A percentile compares a stretch with the other conserved stretches of the same genome.
Evolutionary conservation across 2,888 invertebrate genomes (phyloP).

Genomic region (Drosophila austrosaltans): DNA sequence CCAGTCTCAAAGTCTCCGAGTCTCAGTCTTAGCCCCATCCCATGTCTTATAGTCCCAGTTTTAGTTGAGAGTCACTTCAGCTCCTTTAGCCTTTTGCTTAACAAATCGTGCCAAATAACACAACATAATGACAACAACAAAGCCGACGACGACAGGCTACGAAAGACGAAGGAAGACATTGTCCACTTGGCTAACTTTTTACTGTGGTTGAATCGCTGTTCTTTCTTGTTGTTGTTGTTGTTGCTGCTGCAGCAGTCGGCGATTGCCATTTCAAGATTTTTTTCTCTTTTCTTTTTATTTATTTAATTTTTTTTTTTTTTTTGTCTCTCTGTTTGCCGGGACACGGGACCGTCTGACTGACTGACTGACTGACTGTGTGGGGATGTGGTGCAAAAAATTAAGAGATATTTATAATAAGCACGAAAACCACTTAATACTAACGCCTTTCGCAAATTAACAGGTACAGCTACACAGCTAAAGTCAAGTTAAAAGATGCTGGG

Average conservation of each 20-base stretch:
- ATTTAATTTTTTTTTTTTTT: not conserved
- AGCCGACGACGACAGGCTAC: conserved; percentile 70
- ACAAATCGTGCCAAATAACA: conserved; percentile 82
- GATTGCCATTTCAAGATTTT: conserved; percentile 79
- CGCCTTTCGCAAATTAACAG: conserved; percentile 83
- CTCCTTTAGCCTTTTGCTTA: conserved; percentile 61
- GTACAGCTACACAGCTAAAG: conserved; percentile 45
- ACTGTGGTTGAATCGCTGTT: conserved; percentile 11
- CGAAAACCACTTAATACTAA: conserved; percentile 83
- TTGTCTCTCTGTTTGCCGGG: not conserved
- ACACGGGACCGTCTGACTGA: not conserved
- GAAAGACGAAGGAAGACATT: conserved; percentile 43
- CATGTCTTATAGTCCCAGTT: not conserved
- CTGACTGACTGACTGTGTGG: conserved; percentile 33
- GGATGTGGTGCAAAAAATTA: conserved; percentile 78
- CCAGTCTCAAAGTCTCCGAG: conserved; percentile 4
- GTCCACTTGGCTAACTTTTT: conserved; percentile 67
- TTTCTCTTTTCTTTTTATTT: not conserved
- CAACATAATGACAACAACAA: conserved; percentile 79
- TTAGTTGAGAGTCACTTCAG: conserved; percentile 22
- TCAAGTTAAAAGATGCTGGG: conserved; percentile 57
- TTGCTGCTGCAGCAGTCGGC: conserved; percentile 55
- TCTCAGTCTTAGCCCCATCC: conserved; percentile 7
- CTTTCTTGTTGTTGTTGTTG: conserved; percentile 14
- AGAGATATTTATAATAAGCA: conserved; percentile 83